phyloP scores from a whole-genome alignment of 2,888 invertebrate species.

The Tetheella fluctuosa region DNA sequence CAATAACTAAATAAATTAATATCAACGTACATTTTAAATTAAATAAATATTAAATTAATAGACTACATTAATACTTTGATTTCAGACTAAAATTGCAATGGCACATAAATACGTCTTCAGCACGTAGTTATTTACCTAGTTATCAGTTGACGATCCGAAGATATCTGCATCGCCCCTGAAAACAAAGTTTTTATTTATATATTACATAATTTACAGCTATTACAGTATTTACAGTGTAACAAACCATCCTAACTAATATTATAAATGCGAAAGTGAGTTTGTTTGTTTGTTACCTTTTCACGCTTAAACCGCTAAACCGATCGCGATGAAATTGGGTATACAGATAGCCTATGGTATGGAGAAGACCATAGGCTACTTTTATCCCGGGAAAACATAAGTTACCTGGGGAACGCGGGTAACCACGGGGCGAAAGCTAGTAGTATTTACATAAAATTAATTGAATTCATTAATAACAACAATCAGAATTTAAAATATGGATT shows the following conservation, averaged over 20 bases:
- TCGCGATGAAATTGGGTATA: too few relatives aligned
- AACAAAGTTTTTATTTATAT: background rate
- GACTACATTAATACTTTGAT: constrained; percentile 33
- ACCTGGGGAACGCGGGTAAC: too few relatives aligned
- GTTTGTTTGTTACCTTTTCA: too few relatives aligned
- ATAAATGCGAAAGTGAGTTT: too few relatives aligned
- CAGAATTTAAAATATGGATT: constrained; percentile 4
- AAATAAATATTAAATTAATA: constrained; percentile 48
- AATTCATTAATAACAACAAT: background rate
- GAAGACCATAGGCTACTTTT: too few relatives aligned
- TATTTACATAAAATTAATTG: too few relatives aligned
- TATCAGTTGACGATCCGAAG: constrained; percentile 19
- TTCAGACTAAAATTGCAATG: constrained; percentile 60
- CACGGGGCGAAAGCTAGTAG: too few relatives aligned
- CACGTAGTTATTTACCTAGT: constrained; percentile 2
- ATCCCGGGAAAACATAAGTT: too few relatives aligned
- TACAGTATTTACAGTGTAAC: background rate
- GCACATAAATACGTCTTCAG: constrained; percentile 46
- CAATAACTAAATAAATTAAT: too few relatives aligned
- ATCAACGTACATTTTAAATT: constrained; percentile 33
- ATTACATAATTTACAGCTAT: background rate
- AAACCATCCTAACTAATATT: too few relatives aligned
- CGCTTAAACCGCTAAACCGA: too few relatives aligned
- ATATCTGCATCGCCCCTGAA: constrained; percentile 18
- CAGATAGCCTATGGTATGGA: too few relatives aligned